Percentiles rank a stretch among this genome's conserved stretches.
phyloP scores from a whole-genome alignment of 2,888 invertebrate species.

The Cordilura impudica region DNA sequence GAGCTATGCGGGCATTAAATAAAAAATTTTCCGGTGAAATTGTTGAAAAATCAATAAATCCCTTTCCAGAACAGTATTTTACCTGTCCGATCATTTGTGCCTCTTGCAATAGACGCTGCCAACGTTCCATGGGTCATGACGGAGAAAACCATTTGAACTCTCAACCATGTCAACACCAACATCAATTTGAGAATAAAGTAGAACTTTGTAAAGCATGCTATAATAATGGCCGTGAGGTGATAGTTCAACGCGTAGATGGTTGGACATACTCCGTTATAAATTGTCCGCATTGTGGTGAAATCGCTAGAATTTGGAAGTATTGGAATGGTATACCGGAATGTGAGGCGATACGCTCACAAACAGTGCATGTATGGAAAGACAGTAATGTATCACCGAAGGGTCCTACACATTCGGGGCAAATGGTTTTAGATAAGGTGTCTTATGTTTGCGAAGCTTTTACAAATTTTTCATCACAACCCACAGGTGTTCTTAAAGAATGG shows the following conservation, averaged over 20 bases:
- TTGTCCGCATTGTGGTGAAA: constrained; percentile 82
- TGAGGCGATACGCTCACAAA: constrained; percentile 81
- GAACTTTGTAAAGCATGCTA: constrained; percentile 83
- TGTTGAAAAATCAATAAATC: constrained; percentile 80
- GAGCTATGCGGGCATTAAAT: constrained; percentile 85
- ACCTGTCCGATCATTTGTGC: constrained; percentile 86
- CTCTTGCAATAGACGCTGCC: constrained; percentile 83
- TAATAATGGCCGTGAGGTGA: constrained; percentile 80
- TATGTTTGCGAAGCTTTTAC: constrained; percentile 82
- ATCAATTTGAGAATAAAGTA: constrained; percentile 85
- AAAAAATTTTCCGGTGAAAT: constrained; percentile 86
- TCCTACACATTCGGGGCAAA: constrained; percentile 80
- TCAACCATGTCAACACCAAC: constrained; percentile 81
- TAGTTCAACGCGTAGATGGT: constrained; percentile 47
- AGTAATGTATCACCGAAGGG: constrained; percentile 79
- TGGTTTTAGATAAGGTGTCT: constrained; percentile 82
- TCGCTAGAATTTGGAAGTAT: constrained; percentile 85
- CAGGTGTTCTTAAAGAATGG: constrained; percentile 83
- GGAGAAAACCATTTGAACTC: constrained; percentile 80
- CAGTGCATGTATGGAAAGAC: constrained; percentile 85
- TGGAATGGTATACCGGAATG: constrained; percentile 90
- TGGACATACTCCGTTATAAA: constrained; percentile 89
- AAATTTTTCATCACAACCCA: constrained; percentile 85
- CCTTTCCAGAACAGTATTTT: constrained; percentile 89
- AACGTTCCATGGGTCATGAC: constrained; percentile 84